Evolutionary conservation across 2,888 invertebrate species (phyloP).

Genomic region (Tachina grossa): DNA sequence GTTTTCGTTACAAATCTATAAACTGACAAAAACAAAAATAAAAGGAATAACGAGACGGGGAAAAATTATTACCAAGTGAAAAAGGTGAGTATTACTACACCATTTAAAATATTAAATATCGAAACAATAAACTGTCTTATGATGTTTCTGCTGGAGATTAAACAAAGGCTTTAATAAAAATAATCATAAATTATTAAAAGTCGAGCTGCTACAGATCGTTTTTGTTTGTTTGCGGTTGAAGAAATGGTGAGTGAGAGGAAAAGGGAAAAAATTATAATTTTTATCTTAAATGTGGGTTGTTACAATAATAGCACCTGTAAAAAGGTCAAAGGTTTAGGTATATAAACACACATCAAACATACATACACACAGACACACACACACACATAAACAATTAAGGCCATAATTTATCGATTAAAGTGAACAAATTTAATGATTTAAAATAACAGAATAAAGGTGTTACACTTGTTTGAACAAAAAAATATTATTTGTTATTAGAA

Average conservation of each 20-base stretch:
- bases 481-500: not conserved
- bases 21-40: constrained; percentile 22
- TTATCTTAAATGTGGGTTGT: constrained; percentile 25
- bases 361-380: not conserved
- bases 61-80: constrained; percentile 31
- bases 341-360: not conserved
- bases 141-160: constrained; percentile 10
- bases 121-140: constrained; percentile 52
- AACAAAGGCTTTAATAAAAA: constrained; percentile 55
- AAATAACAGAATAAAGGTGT: constrained; percentile 57
- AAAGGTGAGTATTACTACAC: constrained; percentile 66
- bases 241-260: not conserved
- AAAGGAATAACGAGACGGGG: constrained; percentile 11
- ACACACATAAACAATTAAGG: not conserved
- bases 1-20: constrained; percentile 32
- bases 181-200: constrained; percentile 63
- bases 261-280: constrained; percentile 5
- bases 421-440: constrained; percentile 37
- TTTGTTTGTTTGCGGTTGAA: constrained; percentile 50
- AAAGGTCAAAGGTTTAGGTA: constrained; percentile 68
- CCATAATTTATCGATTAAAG: constrained; percentile 66
- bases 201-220: constrained; percentile 42
- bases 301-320: constrained; percentile 64
- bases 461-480: constrained; percentile 21
- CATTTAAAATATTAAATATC: constrained; percentile 60